Conservation (phyloP, 2,888 invertebrate species). For the Orthonychiurus folsomi region DNA sequence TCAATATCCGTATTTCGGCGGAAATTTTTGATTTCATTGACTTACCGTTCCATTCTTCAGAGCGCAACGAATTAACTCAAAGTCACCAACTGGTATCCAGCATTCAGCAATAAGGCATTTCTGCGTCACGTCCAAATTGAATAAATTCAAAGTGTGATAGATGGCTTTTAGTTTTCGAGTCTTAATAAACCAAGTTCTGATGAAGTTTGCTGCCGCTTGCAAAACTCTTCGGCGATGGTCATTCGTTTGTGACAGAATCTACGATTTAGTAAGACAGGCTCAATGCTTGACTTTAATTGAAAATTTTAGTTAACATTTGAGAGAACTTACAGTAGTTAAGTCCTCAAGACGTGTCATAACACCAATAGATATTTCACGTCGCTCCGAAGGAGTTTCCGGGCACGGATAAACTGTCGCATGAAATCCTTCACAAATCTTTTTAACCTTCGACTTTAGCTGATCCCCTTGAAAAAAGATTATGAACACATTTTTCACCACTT, state of each 20-base stretch:
- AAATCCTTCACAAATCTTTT: slow-evolving; percentile 98
- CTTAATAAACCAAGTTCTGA: slow-evolving; percentile 98
- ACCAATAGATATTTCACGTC: slow-evolving; percentile 96
- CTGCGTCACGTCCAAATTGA: slow-evolving; percentile 98
- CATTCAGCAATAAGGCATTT: slow-evolving; percentile 98
- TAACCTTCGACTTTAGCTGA: slow-evolving; percentile 90
- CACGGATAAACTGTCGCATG: slow-evolving; percentile 97
- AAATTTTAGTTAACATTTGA: no score
- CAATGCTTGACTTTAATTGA: no score
- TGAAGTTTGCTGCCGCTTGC: slow-evolving; percentile 95
- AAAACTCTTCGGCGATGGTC: slow-evolving; percentile 96
- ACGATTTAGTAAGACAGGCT: slow-evolving; percentile 19
- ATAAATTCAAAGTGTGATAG: slow-evolving; percentile 93
- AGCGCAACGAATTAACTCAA: slow-evolving; percentile 87
- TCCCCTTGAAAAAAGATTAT: slow-evolving; percentile 97
- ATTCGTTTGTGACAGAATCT: slow-evolving; percentile 93
- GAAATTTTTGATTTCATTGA: slow-evolving; percentile 20
- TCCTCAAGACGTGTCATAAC: slow-evolving; percentile 99
- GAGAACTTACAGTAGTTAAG: slow-evolving; percentile 69
- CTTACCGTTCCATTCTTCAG: slow-evolving; percentile 82
- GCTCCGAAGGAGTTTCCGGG: slow-evolving; percentile 91
- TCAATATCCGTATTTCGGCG: not conserved
- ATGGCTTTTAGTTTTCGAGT: slow-evolving; percentile 98
- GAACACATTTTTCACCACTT: slow-evolving; percentile 94
- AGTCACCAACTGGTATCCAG: slow-evolving; percentile 83